Evolutionary conservation across 1,140 invertebrate species (phyloP), one percentile per base, ranked within the genome.

Genomic region (Spodoptera litura): DNA sequence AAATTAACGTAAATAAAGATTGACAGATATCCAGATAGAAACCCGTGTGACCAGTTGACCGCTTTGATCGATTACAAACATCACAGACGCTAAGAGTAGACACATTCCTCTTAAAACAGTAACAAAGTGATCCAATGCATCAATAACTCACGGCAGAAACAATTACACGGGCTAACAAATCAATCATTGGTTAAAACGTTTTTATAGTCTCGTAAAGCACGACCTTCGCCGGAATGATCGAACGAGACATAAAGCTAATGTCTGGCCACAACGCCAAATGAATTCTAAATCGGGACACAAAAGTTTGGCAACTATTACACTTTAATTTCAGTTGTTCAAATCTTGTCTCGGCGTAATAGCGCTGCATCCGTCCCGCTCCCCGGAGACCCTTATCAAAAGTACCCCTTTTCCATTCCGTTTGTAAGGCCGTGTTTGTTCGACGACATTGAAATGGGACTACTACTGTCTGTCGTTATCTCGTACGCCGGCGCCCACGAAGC

Each of bases 401-500:
- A 71, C 64, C 85, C 87, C 86, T 82, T 49, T 44, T 87, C 88
- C 86, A 84, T 83, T 83, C 85, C 86, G 83, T 75, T 85, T 78
- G 64, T 82, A 85, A 56, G 62, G 79, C 78, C 72, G 85, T 85
- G 81, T 78, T 77, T 85, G 79, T 82, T 76, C 58, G 85, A 88
- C 85, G 80, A 73, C 74, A 25, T 81, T 88, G 86, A 88, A 87
- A 97, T 97, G 96, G 96, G 96, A 83, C 89, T 97, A 20, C 88
- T 97, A 77, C 92, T 97, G 61, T 97, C 97, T 11, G 93, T 97
- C 84, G 88, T 97, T 31, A 95, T 97, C 78, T 95, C 96, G n/a
- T 97, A 97, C 85, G 95, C 96, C 25, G 97, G 97, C 70, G 95
- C 96, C 3, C 76, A 96, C 76, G 97, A 97, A 89, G 94, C 97